Evolutionary conservation across 1,140 invertebrate species (phyloP).

Genomic region (Helicoverpa zea): DNA sequence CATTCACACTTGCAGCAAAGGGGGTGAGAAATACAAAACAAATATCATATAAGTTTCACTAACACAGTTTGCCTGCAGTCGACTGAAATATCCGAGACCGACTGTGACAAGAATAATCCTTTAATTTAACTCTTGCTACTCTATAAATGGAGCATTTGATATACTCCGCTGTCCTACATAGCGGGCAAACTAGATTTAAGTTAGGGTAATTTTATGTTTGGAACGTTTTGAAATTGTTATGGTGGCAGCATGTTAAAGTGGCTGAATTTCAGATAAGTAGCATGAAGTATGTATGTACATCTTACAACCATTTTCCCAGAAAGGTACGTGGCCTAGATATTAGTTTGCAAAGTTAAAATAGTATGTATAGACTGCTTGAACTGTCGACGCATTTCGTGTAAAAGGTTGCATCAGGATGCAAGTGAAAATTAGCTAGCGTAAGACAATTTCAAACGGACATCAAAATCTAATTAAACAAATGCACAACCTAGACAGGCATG

Average conservation of each 20-base stretch:
- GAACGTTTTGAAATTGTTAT: background rate
- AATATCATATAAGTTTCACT: slow-evolving; percentile 45
- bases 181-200: slow-evolving; percentile 22
- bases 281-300: no score
- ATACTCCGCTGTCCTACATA: slow-evolving; percentile 31
- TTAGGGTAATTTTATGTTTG: background rate
- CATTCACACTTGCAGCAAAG: slow-evolving; percentile 29
- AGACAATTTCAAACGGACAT: background rate
- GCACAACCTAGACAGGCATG: background rate
- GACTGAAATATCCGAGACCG: slow-evolving; percentile 39
- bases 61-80: slow-evolving; percentile 10
- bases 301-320: no score
- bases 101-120: slow-evolving; percentile 50
- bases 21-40: slow-evolving; percentile 7
- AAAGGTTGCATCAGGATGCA: no score
- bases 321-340: no score
- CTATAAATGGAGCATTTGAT: slow-evolving; percentile 46
- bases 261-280: no score
- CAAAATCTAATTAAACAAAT: background rate
- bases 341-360: no score
- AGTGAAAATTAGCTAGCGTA: no score
- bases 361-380: no score
- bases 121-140: slow-evolving; percentile 35
- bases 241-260: no score
- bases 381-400: no score